Conservation (phyloP, 2,888 invertebrate genomes). For the Agrotis ipsilon region DNA sequence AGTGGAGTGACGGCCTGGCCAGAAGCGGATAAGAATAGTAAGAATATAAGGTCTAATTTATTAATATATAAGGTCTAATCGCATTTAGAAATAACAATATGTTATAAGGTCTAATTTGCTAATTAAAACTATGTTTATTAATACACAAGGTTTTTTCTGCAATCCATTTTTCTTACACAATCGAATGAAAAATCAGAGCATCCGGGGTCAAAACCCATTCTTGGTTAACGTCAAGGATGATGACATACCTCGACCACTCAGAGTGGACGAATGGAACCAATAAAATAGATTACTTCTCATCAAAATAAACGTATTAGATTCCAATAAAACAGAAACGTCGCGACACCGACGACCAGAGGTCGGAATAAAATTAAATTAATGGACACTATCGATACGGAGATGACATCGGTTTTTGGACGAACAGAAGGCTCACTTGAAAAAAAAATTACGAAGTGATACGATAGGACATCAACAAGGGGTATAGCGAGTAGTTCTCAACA, state of each 20-base stretch:
- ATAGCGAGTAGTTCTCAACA: too few relatives aligned
- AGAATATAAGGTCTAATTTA: too few relatives aligned
- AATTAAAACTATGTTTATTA: not conserved
- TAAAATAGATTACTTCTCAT: slow-evolving; percentile 52
- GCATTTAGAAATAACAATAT: too few relatives aligned
- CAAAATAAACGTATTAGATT: slow-evolving; percentile 57
- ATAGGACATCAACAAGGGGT: too few relatives aligned
- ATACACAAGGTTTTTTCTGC: too few relatives aligned
- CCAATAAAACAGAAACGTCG: slow-evolving; percentile 49
- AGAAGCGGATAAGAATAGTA: too few relatives aligned
- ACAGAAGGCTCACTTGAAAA: slow-evolving; percentile 35
- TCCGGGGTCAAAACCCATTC: slow-evolving; percentile 2
- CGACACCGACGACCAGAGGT: slow-evolving; percentile 40
- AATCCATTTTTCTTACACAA: not conserved
- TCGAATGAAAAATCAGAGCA: slow-evolving; percentile 8
- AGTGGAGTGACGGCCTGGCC: too few relatives aligned
- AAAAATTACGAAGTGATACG: not conserved
- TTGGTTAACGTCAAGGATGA: slow-evolving; percentile 5
- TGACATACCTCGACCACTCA: slow-evolving; percentile 8
- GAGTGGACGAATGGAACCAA: slow-evolving; percentile 21
- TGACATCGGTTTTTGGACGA: not conserved
- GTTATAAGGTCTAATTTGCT: too few relatives aligned
- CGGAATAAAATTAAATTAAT: slow-evolving; percentile 61
- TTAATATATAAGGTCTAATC: too few relatives aligned
- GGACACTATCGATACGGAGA: slow-evolving; percentile 43